phyloP scores from a whole-genome alignment of 92 coral and sea anemone genomes.

The Parazoanthus atlanticus region DNA sequence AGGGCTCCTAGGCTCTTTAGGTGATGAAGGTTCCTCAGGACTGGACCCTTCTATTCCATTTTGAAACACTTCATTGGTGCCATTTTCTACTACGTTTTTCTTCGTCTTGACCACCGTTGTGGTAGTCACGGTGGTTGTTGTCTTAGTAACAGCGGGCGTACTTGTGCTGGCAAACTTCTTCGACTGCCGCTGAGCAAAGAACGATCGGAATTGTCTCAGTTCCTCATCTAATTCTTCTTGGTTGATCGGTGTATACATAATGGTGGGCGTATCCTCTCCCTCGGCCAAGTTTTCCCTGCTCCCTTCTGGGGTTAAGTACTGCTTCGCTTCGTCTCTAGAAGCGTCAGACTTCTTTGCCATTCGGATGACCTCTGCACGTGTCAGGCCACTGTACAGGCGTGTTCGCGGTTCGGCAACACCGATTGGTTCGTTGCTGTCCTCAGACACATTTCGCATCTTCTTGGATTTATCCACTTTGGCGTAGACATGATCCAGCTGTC shows the following conservation, averaged over 20 bases:
- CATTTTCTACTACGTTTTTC: constrained; percentile 6
- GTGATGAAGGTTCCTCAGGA: constrained; percentile 17
- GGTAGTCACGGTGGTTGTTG: constrained; percentile 32
- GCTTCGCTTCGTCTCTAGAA: constrained; percentile 60
- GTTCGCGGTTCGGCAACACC: constrained; percentile 64
- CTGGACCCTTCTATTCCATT: constrained; percentile 20
- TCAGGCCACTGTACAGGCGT: constrained; percentile 78
- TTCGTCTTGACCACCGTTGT: constrained; percentile 27
- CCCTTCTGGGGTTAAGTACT: constrained; percentile 73
- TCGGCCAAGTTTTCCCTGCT: constrained; percentile 58
- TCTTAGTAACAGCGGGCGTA: constrained; percentile 17
- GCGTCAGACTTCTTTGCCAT: constrained; percentile 96
- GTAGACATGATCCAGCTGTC: constrained; percentile 59
- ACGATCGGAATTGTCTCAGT: constrained; percentile 71
- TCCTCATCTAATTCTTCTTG: constrained; percentile 83
- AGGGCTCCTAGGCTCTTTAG: constrained; percentile 11
- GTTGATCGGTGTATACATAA: constrained; percentile 57
- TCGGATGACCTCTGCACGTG: constrained; percentile 82
- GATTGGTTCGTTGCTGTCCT: constrained; percentile 65
- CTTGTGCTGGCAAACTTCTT: constrained; percentile 34
- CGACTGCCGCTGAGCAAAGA: constrained; percentile 67
- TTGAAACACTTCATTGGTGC: constrained; percentile 17
- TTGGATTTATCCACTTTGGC: constrained; percentile 58
- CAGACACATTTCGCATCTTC: constrained; percentile 10
- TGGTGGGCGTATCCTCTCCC: constrained; percentile 62